A percentile compares a stretch with the other conserved stretches of the same genome.
phyloP scores from a whole-genome alignment of 2,797 vertebrate genomes.

The Octomys mimax region DNA sequence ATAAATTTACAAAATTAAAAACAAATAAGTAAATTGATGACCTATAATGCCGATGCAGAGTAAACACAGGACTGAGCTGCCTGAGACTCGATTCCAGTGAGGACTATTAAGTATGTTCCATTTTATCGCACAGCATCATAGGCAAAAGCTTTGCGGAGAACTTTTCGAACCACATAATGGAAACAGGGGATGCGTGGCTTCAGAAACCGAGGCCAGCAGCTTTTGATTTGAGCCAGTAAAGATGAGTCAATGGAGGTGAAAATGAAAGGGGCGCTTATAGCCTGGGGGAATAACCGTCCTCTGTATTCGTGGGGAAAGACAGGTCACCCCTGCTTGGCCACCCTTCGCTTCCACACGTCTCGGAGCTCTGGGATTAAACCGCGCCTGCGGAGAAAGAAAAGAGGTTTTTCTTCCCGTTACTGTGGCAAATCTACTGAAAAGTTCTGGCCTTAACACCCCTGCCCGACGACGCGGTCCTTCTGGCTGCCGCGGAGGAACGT shows the following conservation, averaged over 20 bases:
- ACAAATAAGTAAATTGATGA: not conserved
- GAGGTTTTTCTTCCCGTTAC: not conserved
- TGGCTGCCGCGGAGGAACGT: not conserved
- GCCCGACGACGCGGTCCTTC: not conserved
- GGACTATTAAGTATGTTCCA: not conserved
- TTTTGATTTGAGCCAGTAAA: slow-evolving; percentile 37
- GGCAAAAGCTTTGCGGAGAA: not conserved
- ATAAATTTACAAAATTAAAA: too few relatives aligned
- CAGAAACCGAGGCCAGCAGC: not conserved
- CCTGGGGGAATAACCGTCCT: slow-evolving; percentile 54
- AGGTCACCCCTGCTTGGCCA: not conserved
- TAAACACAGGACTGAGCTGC: not conserved
- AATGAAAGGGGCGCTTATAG: slow-evolving; percentile 59
- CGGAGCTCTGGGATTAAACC: not conserved
- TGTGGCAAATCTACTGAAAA: not conserved
- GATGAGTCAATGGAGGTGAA: slow-evolving; percentile 41
- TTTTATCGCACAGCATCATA: slow-evolving; percentile 31
- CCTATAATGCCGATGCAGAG: not conserved
- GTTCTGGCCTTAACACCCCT: not conserved
- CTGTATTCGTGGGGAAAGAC: slow-evolving; percentile 40
- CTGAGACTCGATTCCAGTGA: not conserved
- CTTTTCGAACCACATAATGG: not conserved
- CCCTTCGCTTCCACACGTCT: slow-evolving; percentile 29
- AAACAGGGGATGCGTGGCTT: slow-evolving; percentile 5
- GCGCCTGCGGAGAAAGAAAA: not conserved